A percentile compares a stretch with the other conserved stretches of the same genome.
Evolutionary conservation across 2,113 vertebrate genomes (phyloP).

Genomic region (Anoplopoma fimbria): DNA sequence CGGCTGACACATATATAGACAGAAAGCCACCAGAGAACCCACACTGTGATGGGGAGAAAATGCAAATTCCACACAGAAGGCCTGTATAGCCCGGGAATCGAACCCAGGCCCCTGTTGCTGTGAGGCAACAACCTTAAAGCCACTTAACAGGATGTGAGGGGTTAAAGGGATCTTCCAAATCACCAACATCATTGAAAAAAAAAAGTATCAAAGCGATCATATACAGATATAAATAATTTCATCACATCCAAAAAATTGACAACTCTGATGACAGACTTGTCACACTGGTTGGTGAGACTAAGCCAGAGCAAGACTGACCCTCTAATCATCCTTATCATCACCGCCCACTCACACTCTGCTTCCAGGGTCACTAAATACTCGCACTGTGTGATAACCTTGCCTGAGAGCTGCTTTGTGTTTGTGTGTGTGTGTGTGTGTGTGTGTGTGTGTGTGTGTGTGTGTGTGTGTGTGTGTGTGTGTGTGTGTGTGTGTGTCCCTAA

Average conservation of each 20-base stretch:
- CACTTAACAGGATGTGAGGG: not conserved
- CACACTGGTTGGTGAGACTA: not conserved
- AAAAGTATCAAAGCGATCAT: not conserved
- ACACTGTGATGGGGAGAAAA: no score
- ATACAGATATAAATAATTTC: not conserved
- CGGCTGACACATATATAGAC: no score
- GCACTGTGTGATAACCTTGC: slow-evolving; percentile 4
- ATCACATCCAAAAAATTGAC: not conserved
- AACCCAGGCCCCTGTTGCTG: no score
- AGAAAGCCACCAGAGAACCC: no score
- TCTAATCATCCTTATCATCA: slow-evolving; percentile 4
- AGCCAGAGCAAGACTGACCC: slow-evolving; percentile 1
- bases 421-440: slow-evolving; percentile 13
- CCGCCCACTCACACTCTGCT: slow-evolving; percentile 4
- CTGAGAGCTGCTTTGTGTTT: not conserved
- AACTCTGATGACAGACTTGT: not conserved
- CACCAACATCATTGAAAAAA: not conserved
- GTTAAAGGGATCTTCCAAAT: not conserved
- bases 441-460: slow-evolving; percentile 52
- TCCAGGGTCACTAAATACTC: slow-evolving; percentile 8
- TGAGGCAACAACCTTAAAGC: not conserved
- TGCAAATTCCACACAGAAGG: no score
- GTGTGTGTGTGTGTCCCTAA: slow-evolving; percentile 63
- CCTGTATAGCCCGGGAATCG: no score
- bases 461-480: slow-evolving; percentile 59